Evolutionary conservation across 2,113 vertebrate species (phyloP), one percentile per base, ranked within the genome.

Genomic region (Prinia subflava): DNA sequence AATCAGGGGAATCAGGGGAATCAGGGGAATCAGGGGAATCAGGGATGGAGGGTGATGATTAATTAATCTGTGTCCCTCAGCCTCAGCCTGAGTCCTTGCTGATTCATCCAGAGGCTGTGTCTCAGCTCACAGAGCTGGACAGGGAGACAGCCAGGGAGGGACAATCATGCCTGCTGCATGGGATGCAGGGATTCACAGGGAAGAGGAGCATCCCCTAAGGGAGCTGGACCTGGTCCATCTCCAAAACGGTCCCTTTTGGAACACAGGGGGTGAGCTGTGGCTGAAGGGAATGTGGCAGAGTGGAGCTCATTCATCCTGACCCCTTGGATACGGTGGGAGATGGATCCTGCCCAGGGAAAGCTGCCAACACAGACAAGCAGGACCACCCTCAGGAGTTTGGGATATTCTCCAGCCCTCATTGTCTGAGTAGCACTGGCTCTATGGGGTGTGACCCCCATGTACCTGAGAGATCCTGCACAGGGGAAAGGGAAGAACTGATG

Each of bases 91-190:
- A 52, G 30, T 39, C 39, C n/a, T 62, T 80, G 52, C 42, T 87
- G 55, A 64, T 67, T 47, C 42, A 24, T 59, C 11, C 47, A 12
- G 1, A 4, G 42, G 25, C 49, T 0, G 1, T 33, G n/a, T 12
- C 39, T 62, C 64, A 27, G 37, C n/a, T 75, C 46, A 65, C 1
- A 0, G 53, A 76, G 44, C 17, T 0, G 2, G 41, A 47, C 21
- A 37, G 55, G 2, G 6, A 81, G 69, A 64, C 0, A 57, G 1
- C 35, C 7, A 13, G 30, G 19, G 24, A 70, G 47, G 37, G 37
- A 56, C 62, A 47, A 39, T 68, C 44, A 53, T 1, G 0, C 3
- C 28, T 63, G 19, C 24, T 4, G 2, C 22, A 11, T 0, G 1
- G 41, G 52, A 42, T n/a, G 71, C 30, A 49, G 37, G 56, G 41